Base-by-base conservation (phyloP, 1,140 invertebrate species). In the Heliconius nattereri region DNA sequence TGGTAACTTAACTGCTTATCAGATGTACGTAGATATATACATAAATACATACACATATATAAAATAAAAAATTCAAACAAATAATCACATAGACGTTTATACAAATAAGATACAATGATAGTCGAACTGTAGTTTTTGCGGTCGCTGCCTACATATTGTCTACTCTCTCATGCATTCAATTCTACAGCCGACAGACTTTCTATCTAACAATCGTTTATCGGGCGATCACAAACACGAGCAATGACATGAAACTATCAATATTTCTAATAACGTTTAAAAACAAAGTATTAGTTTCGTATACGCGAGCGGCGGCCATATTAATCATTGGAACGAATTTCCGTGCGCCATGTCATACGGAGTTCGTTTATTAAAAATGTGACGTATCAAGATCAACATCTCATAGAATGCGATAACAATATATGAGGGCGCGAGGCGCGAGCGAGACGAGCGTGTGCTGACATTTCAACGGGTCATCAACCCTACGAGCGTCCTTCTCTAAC, bases 341-440 rank as follows among this genome's bases (percentile, higher is more conserved):
- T 92, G 90, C 92, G 88, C 88, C 91, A 90, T 94, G 92, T 94
- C 91, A 93, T 93, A 94, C 90, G 89, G 86, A 90, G 91, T 94
- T 92, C 93, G 93, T 94, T 94, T 94, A 94, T 94, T 94, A 94
- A 94, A 94, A 94, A 92, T 94, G 88, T 94, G 93, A 94, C 92
- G 93, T 94, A 94, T 94, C 92, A 94, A 94, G 93, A 94, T 94
- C 93, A 94, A 94, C 91, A 94, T 93, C 92, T 91, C 89, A 85
- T 89, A 80, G 89, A 92, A 86, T 76, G 89, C 82, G 89, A 93
- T 85, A 85, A 85, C 70, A 76, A 86, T 85, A 87, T 86, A 83
- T 77, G 81, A 54, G 82, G 71, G 76, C 79, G 35, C 37, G 49
- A 72, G 52, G 91, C 79, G 83, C 13, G 87, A 92, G 86, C 78